Conservation (phyloP, 2,797 vertebrate species). For the Epinephelus coioides region DNA sequence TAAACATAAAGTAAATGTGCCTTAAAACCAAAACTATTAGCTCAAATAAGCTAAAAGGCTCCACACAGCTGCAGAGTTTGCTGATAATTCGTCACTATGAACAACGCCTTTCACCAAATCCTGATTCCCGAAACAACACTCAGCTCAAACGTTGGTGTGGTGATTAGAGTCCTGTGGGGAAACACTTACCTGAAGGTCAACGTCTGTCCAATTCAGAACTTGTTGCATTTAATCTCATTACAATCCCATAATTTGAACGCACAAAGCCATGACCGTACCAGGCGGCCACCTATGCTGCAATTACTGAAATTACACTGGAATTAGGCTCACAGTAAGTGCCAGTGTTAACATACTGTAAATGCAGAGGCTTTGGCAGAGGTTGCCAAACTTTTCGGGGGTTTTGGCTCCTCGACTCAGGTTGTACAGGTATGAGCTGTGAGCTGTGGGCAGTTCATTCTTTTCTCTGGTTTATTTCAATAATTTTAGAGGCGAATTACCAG, state of each 20-base stretch:
- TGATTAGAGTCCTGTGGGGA: conserved; percentile 23
- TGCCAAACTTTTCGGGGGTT: neutral
- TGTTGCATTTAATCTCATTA: conserved; percentile 57
- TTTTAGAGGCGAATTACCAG: neutral
- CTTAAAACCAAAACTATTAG: conserved; percentile 15
- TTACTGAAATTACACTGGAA: conserved; percentile 56
- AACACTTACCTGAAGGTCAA: conserved; percentile 20
- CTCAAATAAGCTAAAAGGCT: neutral
- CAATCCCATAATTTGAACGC: conserved; percentile 37
- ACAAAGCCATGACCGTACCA: conserved; percentile 21
- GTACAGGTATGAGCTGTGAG: conserved; percentile 3
- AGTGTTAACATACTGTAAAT: conserved; percentile 45
- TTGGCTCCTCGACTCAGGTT: neutral
- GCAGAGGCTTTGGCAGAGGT: conserved; percentile 20
- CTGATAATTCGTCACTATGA: neutral
- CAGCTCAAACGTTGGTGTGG: neutral
- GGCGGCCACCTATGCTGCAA: conserved; percentile 41
- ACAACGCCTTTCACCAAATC: neutral
- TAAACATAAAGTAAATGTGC: conserved; percentile 17
- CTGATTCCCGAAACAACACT: conserved; percentile 4
- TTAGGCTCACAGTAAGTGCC: conserved; percentile 41
- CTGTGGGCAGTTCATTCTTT: neutral
- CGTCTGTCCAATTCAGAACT: conserved; percentile 7
- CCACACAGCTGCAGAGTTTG: neutral
- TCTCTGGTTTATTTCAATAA: neutral